Evolutionary conservation across 2,888 invertebrate species (phyloP), one percentile per base, ranked within the genome.

Genomic region (Callimorpha dominula): DNA sequence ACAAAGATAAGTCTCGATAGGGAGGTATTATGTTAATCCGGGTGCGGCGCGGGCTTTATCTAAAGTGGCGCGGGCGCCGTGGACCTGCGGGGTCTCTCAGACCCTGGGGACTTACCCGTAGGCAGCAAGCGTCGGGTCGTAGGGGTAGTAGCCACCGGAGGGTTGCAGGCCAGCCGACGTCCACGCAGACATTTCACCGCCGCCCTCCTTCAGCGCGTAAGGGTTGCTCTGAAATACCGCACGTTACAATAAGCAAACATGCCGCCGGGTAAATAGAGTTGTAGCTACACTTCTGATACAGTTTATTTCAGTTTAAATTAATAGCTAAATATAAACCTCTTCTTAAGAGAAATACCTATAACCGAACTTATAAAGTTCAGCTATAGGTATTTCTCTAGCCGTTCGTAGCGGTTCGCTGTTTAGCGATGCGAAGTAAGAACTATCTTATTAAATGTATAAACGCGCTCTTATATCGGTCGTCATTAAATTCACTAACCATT

Each of bases 171-270:
- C 98, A 77, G 98, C 98, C 80, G 98, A 98, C 86, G 98, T 98
- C 98, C 98, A 98, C 86, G 98, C 98, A 79, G 98, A 97, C 98
- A 98, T 98, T 93, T 98, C 98, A 71, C 98, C 97, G 88, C 98
- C 97, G 88, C 97, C 97, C 93, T 98, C 97, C 96, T 98, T 98
- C 93, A 98, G 95, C 86, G 97, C 98, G 94, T 98, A 98, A 83
- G 98, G 98, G 96, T 98, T 98, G 93, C 98, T 98, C 98, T 98
- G 97, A 81, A 97, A 97, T 91, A 92, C 86, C 87, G 88, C 89
- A 92, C 87, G 76, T 85, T 80, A 88, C 87, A 88, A 91, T 91
- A 85, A 90, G 86, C 83, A 87, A 89, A 92, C 79, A 79, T 74
- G 76, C 79, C 77, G 70, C 68, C 40, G 66, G 76, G 67, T 66